phyloP scores from a whole-genome alignment of 2,113 vertebrate species.

The Grallaria varia region DNA sequence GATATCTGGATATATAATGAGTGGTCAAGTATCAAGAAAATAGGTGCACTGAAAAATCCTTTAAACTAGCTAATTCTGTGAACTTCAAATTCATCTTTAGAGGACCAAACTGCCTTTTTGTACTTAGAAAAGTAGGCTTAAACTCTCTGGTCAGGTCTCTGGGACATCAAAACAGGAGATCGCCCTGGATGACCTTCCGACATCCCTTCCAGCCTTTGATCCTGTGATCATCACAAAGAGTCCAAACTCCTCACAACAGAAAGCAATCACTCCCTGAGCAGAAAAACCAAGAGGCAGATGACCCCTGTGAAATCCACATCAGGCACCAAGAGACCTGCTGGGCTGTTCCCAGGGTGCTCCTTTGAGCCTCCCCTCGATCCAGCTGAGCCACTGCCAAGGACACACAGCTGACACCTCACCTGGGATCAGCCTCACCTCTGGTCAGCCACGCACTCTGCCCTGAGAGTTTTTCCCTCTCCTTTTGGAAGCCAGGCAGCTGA shows the following conservation, averaged over 20 bases:
- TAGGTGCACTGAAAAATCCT: not conserved
- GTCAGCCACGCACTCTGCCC: not conserved
- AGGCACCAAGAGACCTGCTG: not conserved
- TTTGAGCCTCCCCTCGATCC: not conserved
- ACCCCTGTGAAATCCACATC: not conserved
- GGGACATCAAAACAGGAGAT: not conserved
- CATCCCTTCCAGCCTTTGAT: not conserved
- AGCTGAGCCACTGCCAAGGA: not conserved
- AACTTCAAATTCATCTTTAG: not conserved
- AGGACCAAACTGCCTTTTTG: not conserved
- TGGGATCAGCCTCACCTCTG: not conserved
- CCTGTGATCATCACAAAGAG: not conserved
- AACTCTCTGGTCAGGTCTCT: not conserved
- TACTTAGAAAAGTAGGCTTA: not conserved
- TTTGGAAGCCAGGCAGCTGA: not conserved
- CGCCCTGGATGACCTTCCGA: not conserved
- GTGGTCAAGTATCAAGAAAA: not conserved
- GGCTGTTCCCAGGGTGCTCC: not conserved
- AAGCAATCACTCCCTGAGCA: not conserved
- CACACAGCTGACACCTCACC: not conserved
- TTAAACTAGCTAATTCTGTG: not conserved
- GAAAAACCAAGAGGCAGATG: not conserved
- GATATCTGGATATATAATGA: not conserved
- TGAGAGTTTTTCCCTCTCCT: not conserved
- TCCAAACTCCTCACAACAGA: not conserved